Percentiles rank a stretch among this genome's conserved stretches.
Evolutionary conservation across 2,797 vertebrate species (phyloP).

Genomic region (Pseudopleuronectes americanus): DNA sequence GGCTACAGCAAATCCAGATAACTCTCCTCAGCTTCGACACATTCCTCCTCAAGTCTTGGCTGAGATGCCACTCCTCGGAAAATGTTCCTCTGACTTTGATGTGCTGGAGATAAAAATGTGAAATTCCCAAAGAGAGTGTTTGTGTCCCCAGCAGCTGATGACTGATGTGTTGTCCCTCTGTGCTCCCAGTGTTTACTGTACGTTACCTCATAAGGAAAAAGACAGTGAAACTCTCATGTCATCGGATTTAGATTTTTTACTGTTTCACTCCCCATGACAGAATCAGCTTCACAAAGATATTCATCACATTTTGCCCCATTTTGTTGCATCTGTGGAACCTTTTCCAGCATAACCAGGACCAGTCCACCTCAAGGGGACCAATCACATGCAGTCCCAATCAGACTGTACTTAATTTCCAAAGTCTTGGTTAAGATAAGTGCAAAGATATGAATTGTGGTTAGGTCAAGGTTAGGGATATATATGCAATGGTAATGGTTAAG

Average conservation of each 20-base stretch:
- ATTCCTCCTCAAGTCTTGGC: constrained; percentile 53
- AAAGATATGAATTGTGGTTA: too few relatives aligned
- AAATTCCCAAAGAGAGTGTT: constrained; percentile 37
- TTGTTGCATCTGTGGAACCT: too few relatives aligned
- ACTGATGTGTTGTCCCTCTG: constrained; percentile 7
- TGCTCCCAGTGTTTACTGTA: constrained; percentile 1
- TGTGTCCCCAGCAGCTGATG: constrained; percentile 24
- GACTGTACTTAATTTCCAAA: too few relatives aligned
- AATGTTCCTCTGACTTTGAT: constrained; percentile 59
- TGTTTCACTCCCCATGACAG: not conserved
- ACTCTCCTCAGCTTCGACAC: constrained; percentile 45
- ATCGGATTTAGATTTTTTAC: not conserved
- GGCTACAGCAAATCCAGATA: constrained; percentile 56
- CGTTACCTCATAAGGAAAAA: not conserved
- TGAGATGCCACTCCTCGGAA: constrained; percentile 36
- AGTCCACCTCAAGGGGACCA: too few relatives aligned
- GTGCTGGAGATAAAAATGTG: constrained; percentile 56
- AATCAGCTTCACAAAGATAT: not conserved
- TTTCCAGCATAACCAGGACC: too few relatives aligned
- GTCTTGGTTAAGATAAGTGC: too few relatives aligned
- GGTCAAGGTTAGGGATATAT: too few relatives aligned
- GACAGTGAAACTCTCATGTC: too few relatives aligned
- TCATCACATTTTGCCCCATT: too few relatives aligned
- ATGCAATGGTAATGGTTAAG: too few relatives aligned
- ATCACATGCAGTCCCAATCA: too few relatives aligned